Evolutionary conservation across 2,888 invertebrate species (phyloP).

Genomic region (Erebia ligea): DNA sequence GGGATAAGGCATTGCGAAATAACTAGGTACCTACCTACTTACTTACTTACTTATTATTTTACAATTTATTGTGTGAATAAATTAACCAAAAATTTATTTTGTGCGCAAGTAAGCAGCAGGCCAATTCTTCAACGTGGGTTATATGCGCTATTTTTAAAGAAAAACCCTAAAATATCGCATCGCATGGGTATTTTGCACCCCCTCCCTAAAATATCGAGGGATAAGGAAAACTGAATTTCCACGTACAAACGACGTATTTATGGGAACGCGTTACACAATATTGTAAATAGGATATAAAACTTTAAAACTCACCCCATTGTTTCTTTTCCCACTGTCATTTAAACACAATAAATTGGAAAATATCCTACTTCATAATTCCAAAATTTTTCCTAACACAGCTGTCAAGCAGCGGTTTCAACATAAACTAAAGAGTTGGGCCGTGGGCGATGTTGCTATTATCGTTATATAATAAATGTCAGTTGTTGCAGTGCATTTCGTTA

Average conservation of each 20-base stretch:
- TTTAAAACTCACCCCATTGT: slow-evolving; percentile 88
- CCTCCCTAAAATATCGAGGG: slow-evolving; percentile 79
- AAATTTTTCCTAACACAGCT: slow-evolving; percentile 48
- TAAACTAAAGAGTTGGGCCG: slow-evolving; percentile 41
- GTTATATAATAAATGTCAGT: background rate
- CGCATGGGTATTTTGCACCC: slow-evolving; percentile 79
- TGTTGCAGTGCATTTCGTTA: background rate
- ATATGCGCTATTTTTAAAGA: slow-evolving; percentile 29
- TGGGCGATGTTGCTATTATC: slow-evolving; percentile 25
- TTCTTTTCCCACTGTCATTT: slow-evolving; percentile 92
- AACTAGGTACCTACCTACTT: background rate
- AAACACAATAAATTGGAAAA: slow-evolving; percentile 73
- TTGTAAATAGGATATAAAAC: background rate
- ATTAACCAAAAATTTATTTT: slow-evolving; percentile 2
- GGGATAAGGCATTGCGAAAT: slow-evolving; percentile 43
- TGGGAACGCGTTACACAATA: background rate
- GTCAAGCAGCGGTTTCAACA: slow-evolving; percentile 48
- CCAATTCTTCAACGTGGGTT: background rate
- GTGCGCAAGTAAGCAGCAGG: slow-evolving; percentile 7
- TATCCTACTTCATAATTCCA: slow-evolving; percentile 52
- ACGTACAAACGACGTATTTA: slow-evolving; percentile 18
- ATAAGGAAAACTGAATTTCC: slow-evolving; percentile 58
- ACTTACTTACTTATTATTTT: slow-evolving; percentile 6
- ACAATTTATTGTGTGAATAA: slow-evolving; percentile 26
- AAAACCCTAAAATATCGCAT: slow-evolving; percentile 74